Percentiles rank a stretch among this genome's conserved stretches.
phyloP scores from a whole-genome alignment of 2,888 invertebrate genomes.

The Oligia latruncula region DNA sequence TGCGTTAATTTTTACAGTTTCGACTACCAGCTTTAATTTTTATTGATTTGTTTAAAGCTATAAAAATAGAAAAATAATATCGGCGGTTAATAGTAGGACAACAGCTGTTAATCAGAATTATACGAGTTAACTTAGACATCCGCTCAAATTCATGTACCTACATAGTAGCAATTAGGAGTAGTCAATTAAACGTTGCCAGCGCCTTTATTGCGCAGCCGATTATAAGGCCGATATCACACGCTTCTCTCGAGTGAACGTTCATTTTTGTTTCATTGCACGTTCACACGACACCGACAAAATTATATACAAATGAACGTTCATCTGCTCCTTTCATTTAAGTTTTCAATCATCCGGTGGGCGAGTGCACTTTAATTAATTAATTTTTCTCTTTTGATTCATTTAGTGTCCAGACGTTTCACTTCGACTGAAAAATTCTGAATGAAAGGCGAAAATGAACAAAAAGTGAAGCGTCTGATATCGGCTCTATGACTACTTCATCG shows the following conservation, averaged over 20 bases:
- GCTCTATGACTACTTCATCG: neutral
- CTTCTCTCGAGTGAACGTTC: neutral
- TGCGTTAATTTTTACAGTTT: neutral
- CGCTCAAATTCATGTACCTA: neutral
- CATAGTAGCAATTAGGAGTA: neutral
- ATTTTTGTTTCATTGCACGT: neutral
- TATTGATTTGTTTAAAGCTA: neutral
- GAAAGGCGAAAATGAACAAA: neutral
- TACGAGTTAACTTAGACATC: neutral
- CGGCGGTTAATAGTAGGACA: neutral
- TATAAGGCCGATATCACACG: neutral
- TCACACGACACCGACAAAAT: neutral
- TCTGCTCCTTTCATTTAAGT: neutral
- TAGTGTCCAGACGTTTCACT: neutral
- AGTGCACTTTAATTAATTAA: neutral
- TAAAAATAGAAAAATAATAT: neutral
- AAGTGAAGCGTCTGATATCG: neutral
- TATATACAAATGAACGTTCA: neutral
- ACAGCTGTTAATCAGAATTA: constrained; percentile 2
- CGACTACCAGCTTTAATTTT: neutral
- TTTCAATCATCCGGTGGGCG: neutral
- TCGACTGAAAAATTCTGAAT: neutral
- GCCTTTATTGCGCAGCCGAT: neutral
- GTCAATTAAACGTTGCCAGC: neutral
- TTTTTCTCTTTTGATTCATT: neutral